Conservation (phyloP, 2,888 invertebrate species). For the Chouioia cunea region DNA sequence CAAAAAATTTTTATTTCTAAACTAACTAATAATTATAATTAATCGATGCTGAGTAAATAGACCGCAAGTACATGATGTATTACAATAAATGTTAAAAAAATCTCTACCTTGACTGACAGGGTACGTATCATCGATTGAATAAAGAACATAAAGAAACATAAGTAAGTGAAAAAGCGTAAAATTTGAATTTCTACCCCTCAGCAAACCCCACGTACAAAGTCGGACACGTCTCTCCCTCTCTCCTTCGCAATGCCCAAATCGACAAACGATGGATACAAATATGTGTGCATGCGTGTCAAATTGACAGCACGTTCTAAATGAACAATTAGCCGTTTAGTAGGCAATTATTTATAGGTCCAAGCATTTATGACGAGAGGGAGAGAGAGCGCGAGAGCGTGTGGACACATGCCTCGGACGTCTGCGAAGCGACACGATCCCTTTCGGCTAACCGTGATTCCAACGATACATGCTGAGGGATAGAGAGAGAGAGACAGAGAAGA, state of each 20-base stretch:
- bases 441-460: constrained; percentile 4
- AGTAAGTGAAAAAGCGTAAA: no score
- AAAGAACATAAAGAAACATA: no score
- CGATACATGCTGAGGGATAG: constrained; percentile 12
- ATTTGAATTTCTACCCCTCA: no score
- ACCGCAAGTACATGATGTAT: no score
- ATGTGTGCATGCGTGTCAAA: neutral
- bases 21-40: no score
- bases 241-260: constrained; percentile 7
- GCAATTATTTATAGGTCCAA: constrained; percentile 23
- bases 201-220: no score
- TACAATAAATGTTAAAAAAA: no score
- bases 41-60: no score
- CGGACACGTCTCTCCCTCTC: neutral
- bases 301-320: neutral
- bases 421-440: neutral
- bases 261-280: constrained; percentile 31
- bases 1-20: no score
- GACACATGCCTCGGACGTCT: constrained; percentile 7
- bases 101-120: no score
- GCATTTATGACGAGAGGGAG: constrained; percentile 27
- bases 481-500: no score
- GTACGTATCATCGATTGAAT: no score
- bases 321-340: constrained; percentile 41
- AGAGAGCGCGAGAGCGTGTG: neutral